Percentiles rank a stretch among this genome's conserved stretches.
These are phyloP conservation scores for Danaus melanippus DNA, from an alignment of 1,140 invertebrate genomes.

Conservation along the genomic window DNA sequence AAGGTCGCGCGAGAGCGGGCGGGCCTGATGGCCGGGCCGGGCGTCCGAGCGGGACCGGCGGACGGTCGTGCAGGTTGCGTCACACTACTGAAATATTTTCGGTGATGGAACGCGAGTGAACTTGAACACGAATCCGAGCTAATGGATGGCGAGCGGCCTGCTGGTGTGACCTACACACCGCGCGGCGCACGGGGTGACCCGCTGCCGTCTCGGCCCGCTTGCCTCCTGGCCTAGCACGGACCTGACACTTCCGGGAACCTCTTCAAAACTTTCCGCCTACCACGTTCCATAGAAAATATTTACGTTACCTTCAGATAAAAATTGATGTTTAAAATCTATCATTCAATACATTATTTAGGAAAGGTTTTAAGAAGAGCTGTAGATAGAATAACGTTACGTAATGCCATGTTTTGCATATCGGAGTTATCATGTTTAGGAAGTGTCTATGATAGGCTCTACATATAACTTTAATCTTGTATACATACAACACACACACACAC, in stretches of 20 bases:
- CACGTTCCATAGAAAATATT: too few relatives aligned
- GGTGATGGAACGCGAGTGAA: conserved; percentile 70
- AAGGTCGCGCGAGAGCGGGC: conserved; percentile 68
- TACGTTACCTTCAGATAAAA: too few relatives aligned
- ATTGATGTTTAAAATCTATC: too few relatives aligned
- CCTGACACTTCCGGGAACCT: conserved; percentile 36
- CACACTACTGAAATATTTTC: conserved; percentile 71
- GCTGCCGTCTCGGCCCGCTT: conserved; percentile 47
- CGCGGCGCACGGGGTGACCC: conserved; percentile 58
- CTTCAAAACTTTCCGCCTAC: not conserved
- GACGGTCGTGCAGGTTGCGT: conserved; percentile 53
- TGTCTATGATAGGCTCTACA: too few relatives aligned
- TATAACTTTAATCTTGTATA: too few relatives aligned
- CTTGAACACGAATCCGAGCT: conserved; percentile 69
- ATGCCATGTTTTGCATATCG: too few relatives aligned
- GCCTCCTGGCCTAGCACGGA: conserved; percentile 34
- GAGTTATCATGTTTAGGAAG: too few relatives aligned
- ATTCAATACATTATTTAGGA: too few relatives aligned
- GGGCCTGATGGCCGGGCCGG: conserved; percentile 40
- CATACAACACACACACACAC: too few relatives aligned
- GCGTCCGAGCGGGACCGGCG: conserved; percentile 55
- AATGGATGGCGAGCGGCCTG: conserved; percentile 61
- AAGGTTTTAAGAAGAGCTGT: too few relatives aligned
- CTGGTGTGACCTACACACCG: conserved; percentile 42
- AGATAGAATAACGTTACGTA: too few relatives aligned